These are phyloP conservation scores for Aurelia sp. DNA, from an alignment of 30 jellyfish, hydroid and myxozoan species.

Conservation along the genomic window DNA sequence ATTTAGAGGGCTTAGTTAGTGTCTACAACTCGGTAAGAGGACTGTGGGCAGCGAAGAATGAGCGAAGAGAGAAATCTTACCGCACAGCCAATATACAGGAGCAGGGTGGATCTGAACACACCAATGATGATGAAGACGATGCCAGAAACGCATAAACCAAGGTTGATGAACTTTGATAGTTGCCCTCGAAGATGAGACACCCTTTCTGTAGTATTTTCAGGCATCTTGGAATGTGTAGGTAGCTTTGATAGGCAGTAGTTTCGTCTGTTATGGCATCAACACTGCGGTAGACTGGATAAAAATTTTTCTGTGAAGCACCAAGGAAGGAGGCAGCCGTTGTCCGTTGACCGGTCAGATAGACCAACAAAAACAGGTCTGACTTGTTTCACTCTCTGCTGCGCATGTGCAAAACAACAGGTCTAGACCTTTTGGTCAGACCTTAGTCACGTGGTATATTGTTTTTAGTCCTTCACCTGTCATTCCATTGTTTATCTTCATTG, in stretches of 20 bases:
- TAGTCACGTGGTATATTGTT: constrained; percentile 37
- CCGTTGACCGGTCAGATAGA: not conserved
- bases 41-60: no score
- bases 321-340: no score
- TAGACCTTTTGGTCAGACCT: constrained; percentile 76
- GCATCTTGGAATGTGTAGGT: constrained; percentile 4
- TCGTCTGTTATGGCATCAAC: no score
- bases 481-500: not conserved
- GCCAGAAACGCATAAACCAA: constrained; percentile 67
- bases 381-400: constrained; percentile 23
- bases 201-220: constrained; percentile 17
- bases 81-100: constrained; percentile 81
- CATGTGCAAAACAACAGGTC: constrained; percentile 56
- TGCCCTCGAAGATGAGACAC: constrained; percentile 31
- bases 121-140: constrained; percentile 65
- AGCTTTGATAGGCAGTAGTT: no score
- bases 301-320: constrained; percentile 4
- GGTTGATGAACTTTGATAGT: constrained; percentile 55
- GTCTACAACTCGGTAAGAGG: no score
- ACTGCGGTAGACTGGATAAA: not conserved
- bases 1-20: no score
- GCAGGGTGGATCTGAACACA: constrained; percentile 67
- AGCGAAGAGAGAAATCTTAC: constrained; percentile 20
- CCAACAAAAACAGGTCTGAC: constrained; percentile 48
- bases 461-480: not conserved